Evolutionary conservation across 2,797 vertebrate species (phyloP), one percentile per base, ranked within the genome.

Genomic region (Bufotes viridis): DNA sequence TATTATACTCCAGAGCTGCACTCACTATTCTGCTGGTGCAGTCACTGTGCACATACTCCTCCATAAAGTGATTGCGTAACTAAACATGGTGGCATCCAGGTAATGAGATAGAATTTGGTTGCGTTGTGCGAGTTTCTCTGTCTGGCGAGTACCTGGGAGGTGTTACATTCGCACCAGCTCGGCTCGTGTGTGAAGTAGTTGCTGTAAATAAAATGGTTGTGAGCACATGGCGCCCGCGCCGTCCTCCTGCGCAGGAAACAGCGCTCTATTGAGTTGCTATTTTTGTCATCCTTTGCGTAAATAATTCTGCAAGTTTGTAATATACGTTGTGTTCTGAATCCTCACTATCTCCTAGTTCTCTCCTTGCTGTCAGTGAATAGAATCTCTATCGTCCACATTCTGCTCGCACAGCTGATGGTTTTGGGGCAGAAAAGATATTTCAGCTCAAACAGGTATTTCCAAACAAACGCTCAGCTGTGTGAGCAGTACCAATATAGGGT

Each of bases 1-100:
- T 26, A 67, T 67, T 65, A 65, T 65, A 65, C 61, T n/a, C 61
- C 61, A 65, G 61, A 65, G 61, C 61, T 65, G 61, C 61, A 26
- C 65, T 26, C 65, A 57, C 55, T 57, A 57, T 57, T 57, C 55
- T 57, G 55, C 55, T 57, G 55, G 22, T 22, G 9, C 7, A n/a
- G 61, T 65, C 60, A 18, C 20, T 61, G 18, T 61, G 60, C 7
- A 8, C 20, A 61, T 20, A 61, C 18, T 6, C 17, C 20, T 61
- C 17, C 3, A 8, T 9, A 1, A 42, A 42, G 4, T 42, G 42
- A 42, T 42, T 42, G 42, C 6, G 42, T 42, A 42, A 42, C 4
- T 42, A 42, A 5, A 42, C 42, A 42, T 42, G 42, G 42, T 42
- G 42, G 4, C 42, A 42, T 42, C 0, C 42, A 42, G 42, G 42